phyloP scores from a whole-genome alignment of 92 coral and sea anemone genomes.

The Epizoanthus stellaris region DNA sequence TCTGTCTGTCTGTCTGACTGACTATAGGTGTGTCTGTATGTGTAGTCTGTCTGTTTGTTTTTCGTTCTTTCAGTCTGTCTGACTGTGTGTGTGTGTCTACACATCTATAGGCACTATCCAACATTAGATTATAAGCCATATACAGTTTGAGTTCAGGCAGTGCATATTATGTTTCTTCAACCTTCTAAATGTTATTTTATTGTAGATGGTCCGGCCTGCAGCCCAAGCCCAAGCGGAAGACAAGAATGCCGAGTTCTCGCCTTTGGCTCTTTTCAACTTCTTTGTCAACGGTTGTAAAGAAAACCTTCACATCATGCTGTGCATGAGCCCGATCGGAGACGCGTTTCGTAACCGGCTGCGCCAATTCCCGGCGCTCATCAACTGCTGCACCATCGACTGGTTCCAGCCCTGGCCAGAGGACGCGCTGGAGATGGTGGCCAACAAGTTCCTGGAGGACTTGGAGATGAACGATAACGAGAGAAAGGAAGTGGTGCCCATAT shows the following conservation, averaged over 20 bases:
- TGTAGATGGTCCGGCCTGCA: slow-evolving; percentile 92
- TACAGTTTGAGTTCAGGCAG: too few species aligned
- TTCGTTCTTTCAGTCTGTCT: too few species aligned
- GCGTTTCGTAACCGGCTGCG: slow-evolving; percentile 98
- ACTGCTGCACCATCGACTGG: slow-evolving; percentile 99
- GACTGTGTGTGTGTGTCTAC: too few species aligned
- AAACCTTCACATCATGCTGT: slow-evolving; percentile 97
- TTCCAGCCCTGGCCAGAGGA: slow-evolving; percentile 99
- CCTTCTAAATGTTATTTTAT: slow-evolving; percentile 2
- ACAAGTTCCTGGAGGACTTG: slow-evolving; percentile 93
- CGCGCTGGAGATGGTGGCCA: slow-evolving; percentile 99
- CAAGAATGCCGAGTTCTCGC: slow-evolving; percentile 96
- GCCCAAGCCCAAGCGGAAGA: slow-evolving; percentile 99
- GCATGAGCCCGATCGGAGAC: slow-evolving; percentile 99
- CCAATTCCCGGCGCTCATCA: slow-evolving; percentile 98
- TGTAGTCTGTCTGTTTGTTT: too few species aligned
- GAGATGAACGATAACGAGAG: slow-evolving; percentile 92
- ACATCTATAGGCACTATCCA: too few species aligned
- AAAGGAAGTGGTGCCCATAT: slow-evolving; percentile 88
- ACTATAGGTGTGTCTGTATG: too few species aligned
- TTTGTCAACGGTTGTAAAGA: slow-evolving; percentile 96
- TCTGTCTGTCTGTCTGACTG: too few species aligned
- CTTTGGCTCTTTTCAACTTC: slow-evolving; percentile 95
- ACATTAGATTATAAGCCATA: too few species aligned
- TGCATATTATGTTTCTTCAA: background rate